phyloP scores from a whole-genome alignment of 1,140 invertebrate species.

The Apis dorsata region DNA sequence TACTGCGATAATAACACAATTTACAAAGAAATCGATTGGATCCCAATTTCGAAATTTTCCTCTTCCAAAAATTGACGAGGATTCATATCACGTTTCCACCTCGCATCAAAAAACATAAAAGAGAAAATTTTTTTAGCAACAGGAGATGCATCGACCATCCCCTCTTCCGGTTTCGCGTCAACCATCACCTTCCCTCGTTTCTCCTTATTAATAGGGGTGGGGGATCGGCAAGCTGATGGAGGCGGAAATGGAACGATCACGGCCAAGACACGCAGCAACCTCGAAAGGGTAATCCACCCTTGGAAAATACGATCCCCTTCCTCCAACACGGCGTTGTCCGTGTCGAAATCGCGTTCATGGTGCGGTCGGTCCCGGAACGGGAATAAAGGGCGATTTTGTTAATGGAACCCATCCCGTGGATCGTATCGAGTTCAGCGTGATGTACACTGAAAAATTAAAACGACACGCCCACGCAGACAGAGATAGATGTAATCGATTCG shows the following conservation, averaged over 20 bases:
- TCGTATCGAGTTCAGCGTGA: neutral
- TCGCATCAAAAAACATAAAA: no score
- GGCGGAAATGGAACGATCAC: slow-evolving; percentile 67
- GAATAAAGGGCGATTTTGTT: slow-evolving; percentile 38
- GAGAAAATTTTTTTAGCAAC: no score
- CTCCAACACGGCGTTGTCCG: slow-evolving; percentile 55
- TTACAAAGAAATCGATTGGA: no score
- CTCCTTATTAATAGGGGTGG: no score
- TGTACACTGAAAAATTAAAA: slow-evolving; percentile 52
- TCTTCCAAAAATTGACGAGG: no score
- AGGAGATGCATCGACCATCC: no score
- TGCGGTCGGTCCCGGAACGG: slow-evolving; percentile 15
- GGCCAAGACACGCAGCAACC: slow-evolving; percentile 50
- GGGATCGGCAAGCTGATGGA: slow-evolving; percentile 54
- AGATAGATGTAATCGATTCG: no score
- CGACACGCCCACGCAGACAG: neutral
- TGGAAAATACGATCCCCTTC: slow-evolving; percentile 62
- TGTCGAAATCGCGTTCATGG: slow-evolving; percentile 53
- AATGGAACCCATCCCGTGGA: slow-evolving; percentile 17
- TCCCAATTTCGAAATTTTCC: no score
- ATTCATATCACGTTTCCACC: no score
- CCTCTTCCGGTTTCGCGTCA: no score
- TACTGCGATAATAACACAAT: no score
- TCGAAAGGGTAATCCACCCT: slow-evolving; percentile 64
- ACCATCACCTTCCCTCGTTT: no score